These are phyloP conservation scores for Microplitis demolitor DNA, from an alignment of 1,140 invertebrate genomes.

Conservation along the genomic window DNA sequence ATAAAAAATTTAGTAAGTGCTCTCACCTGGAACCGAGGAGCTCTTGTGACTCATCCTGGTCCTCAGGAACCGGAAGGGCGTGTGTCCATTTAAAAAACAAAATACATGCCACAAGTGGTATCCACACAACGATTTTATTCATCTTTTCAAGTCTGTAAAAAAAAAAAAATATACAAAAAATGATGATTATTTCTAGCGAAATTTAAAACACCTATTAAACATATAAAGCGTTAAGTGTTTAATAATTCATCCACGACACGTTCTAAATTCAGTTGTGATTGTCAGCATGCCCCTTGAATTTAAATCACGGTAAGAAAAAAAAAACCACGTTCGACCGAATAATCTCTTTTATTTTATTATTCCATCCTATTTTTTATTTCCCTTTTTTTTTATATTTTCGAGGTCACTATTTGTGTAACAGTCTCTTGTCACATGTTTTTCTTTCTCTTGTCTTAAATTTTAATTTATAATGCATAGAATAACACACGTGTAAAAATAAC, in stretches of 20 bases:
- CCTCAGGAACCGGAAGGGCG: slow-evolving; percentile 33
- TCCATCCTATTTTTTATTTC: not conserved
- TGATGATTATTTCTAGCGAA: no score
- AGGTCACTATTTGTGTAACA: not conserved
- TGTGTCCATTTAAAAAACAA: no score
- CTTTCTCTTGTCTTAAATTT: not conserved
- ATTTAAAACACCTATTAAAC: no score
- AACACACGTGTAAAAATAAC: not conserved
- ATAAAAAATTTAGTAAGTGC: not conserved
- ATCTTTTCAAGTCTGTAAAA: no score
- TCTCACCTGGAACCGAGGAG: slow-evolving; percentile 56
- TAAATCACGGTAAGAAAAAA: slow-evolving; percentile 25
- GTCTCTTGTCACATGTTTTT: no score
- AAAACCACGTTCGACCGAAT: slow-evolving; percentile 39
- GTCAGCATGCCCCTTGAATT: slow-evolving; percentile 1
- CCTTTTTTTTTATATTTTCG: not conserved
- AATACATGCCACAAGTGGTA: no score
- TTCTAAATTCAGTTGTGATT: slow-evolving; percentile 38
- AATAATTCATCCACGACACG: slow-evolving; percentile 39
- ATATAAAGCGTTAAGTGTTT: slow-evolving; percentile 10
- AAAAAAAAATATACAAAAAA: no score
- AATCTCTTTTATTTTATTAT: slow-evolving; percentile 16
- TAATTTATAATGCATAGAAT: not conserved
- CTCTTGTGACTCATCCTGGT: slow-evolving; percentile 40
- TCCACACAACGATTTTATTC: not conserved